Base-by-base conservation (phyloP, 2,888 invertebrate species). In the Protonemura montana region DNA sequence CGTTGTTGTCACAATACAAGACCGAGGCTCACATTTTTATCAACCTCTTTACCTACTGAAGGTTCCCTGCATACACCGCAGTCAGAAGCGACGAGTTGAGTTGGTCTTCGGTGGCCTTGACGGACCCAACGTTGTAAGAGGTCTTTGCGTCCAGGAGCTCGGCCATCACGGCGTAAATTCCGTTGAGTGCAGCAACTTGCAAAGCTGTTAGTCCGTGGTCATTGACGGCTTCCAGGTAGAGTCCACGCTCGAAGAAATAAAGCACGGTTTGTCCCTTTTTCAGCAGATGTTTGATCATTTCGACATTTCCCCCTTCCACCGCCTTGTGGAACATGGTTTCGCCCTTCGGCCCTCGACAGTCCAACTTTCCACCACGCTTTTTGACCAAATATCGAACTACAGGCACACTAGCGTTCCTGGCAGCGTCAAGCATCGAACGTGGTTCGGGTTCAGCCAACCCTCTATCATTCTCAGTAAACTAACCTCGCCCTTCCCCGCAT, bases 331-430 rank as follows among this genome's bases (percentile, higher is more conserved):
- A 3, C 27, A n/a, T 26, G 25, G 27, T 76, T 25, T 21, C 26
- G 16, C 26, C 76, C 5, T 76, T 25, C 76, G 21, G n/a, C 76
- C 76, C 76, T 25, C 76, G 28, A 3, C 78, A 78, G 78, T 28
- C 28, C 2, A 26, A 2, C 21, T 78, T 7, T 1, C 27, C 78
- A 10, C 78, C 78, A 16, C 78, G 28, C 6, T 78, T 27, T 10
- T 78, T n/a, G 78, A 21, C 21, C 78, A 78, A 78, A 27, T 27
- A 78, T 2, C n/a, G 78, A n/a, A 78, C 78, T n/a, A 78, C 78
- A n/a, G n/a, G 21, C 78, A 78, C 1, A 7, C 10, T n/a, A 10
- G 27, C 78, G 78, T 25, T 0, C 21, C 78, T 10, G 10, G 78
- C 26, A 6, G 26, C 78, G 28, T 6, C 1, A 3, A 78, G 26